Conservation (phyloP, 2,888 invertebrate genomes). For the Listrodromus nycthemerus region DNA sequence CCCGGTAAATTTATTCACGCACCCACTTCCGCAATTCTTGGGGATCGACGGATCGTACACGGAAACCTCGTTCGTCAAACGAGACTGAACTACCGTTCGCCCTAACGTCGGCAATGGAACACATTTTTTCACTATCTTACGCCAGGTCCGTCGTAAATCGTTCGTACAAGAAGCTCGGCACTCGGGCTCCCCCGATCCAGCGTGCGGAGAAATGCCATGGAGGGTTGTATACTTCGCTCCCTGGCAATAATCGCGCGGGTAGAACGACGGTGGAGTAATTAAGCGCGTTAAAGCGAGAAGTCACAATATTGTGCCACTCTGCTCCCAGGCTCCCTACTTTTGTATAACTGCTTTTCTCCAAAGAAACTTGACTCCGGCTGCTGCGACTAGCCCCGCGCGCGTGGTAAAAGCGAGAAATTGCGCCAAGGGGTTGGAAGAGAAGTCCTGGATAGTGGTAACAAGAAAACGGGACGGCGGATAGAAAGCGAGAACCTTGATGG, state of each 20-base stretch:
- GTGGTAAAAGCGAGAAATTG: slow-evolving; percentile 40
- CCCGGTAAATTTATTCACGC: slow-evolving; percentile 36
- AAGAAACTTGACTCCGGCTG: slow-evolving; percentile 53
- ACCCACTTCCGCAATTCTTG: background rate
- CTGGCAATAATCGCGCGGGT: slow-evolving; percentile 55
- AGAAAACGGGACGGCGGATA: background rate
- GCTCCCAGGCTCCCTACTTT: slow-evolving; percentile 65
- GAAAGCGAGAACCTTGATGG: background rate
- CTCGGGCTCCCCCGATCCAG: background rate
- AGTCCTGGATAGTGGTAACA: background rate
- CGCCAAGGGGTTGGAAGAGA: slow-evolving; percentile 6
- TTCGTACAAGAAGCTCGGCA: no score
- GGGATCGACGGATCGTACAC: slow-evolving; percentile 7
- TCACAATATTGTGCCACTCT: slow-evolving; percentile 72
- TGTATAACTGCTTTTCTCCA: slow-evolving; percentile 52
- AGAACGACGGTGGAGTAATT: slow-evolving; percentile 75
- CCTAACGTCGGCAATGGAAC: no score
- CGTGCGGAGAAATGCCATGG: background rate
- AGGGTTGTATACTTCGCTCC: background rate
- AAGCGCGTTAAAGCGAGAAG: slow-evolving; percentile 73
- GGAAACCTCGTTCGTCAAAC: background rate
- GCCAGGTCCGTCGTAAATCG: no score
- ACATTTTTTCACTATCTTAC: no score
- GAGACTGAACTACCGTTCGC: background rate
- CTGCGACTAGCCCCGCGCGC: slow-evolving; percentile 4